These are phyloP conservation scores for Hipparchia semele DNA, from an alignment of 2,888 invertebrate species.

Conservation along the genomic window DNA sequence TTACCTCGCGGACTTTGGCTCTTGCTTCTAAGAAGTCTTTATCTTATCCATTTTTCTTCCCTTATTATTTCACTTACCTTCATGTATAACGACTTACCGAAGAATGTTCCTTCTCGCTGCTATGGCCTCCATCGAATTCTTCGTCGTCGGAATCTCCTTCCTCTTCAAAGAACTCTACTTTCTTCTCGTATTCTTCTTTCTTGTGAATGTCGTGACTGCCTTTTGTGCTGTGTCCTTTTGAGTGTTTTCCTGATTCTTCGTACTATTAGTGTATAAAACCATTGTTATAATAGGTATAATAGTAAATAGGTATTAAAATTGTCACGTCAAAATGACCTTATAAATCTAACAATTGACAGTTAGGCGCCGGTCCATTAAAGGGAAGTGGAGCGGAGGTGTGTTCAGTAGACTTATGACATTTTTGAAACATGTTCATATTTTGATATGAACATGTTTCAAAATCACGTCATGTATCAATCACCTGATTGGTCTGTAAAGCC, in stretches of 20 bases:
- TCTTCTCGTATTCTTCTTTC: constrained; percentile 89
- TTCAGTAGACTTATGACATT: too few species aligned
- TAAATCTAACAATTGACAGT: too few species aligned
- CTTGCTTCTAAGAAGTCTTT: not conserved
- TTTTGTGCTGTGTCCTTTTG: constrained; percentile 89
- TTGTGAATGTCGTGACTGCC: constrained; percentile 89
- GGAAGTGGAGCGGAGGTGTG: too few species aligned
- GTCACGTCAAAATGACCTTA: too few species aligned
- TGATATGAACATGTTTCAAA: too few species aligned
- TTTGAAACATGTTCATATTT: too few species aligned
- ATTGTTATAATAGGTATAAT: not conserved
- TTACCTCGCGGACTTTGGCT: not conserved
- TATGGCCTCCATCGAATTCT: constrained; percentile 85
- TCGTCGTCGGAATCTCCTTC: constrained; percentile 86
- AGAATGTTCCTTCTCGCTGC: constrained; percentile 74
- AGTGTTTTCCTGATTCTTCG: constrained; percentile 86
- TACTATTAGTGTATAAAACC: constrained; percentile 60
- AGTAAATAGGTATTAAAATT: too few species aligned
- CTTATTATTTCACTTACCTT: constrained; percentile 12
- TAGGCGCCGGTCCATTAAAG: too few species aligned
- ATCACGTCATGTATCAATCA: too few species aligned
- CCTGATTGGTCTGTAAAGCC: too few species aligned
- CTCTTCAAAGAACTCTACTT: constrained; percentile 90
- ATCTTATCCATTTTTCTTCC: not conserved
- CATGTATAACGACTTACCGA: constrained; percentile 51